phyloP scores from a whole-genome alignment of 2,888 invertebrate genomes.

The Diaprepes abbreviatus region DNA sequence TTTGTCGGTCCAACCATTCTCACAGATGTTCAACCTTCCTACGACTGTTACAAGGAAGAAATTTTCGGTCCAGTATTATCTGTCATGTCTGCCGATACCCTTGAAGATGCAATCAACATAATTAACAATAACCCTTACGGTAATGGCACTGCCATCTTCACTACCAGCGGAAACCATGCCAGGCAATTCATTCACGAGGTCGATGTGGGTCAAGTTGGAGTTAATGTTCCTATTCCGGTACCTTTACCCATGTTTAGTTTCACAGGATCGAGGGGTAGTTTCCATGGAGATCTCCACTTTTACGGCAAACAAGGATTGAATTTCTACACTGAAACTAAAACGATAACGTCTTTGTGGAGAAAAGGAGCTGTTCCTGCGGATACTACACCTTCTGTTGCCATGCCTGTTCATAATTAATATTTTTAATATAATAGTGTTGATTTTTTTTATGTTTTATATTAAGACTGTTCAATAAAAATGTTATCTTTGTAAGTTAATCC shows the following conservation, averaged over 20 bases:
- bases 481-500: too few species aligned
- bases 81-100: conserved; percentile 86
- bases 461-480: conserved; percentile 14
- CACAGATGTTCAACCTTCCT: conserved; percentile 85
- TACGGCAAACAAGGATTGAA: conserved; percentile 98
- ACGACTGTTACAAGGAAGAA: conserved; percentile 97
- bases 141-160: conserved; percentile 98
- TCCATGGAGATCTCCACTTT: conserved; percentile 96
- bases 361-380: conserved; percentile 60
- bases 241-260: conserved; percentile 99
- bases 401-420: conserved; percentile 65
- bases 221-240: conserved; percentile 99
- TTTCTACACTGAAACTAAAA: conserved; percentile 98
- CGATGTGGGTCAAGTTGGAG: conserved; percentile 97
- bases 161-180: conserved; percentile 96
- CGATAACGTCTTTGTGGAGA: conserved; percentile 94
- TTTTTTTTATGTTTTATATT: not conserved
- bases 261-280: conserved; percentile 96
- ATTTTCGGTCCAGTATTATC: conserved; percentile 98
- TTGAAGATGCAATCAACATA: conserved; percentile 94
- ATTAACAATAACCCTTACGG: conserved; percentile 97
- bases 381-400: conserved; percentile 62
- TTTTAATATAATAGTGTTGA: not conserved
- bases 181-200: conserved; percentile 92
- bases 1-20: conserved; percentile 98